Evolutionary conservation across 2,888 invertebrate genomes (phyloP).

Genomic region (Pollenia angustigena): DNA sequence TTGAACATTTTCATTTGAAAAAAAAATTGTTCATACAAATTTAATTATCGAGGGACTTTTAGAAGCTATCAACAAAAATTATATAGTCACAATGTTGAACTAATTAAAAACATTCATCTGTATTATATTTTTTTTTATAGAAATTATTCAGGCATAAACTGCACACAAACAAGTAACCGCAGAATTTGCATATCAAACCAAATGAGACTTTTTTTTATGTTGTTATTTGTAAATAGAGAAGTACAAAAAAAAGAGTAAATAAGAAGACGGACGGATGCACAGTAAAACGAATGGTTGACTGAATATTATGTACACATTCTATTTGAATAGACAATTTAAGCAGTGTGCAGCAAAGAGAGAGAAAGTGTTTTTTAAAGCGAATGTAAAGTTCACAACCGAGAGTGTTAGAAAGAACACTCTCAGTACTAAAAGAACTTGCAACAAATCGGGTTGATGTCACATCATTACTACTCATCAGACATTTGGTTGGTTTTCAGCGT

Average conservation of each 20-base stretch:
- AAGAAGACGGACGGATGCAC: background rate
- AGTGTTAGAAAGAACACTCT: too few relatives aligned
- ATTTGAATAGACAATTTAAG: too few relatives aligned
- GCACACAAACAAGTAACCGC: constrained; percentile 10
- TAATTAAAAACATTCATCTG: constrained; percentile 34
- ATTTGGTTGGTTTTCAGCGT: too few relatives aligned
- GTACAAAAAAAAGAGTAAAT: constrained; percentile 13
- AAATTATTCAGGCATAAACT: constrained; percentile 41
- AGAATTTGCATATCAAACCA: constrained; percentile 26
- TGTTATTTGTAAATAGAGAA: background rate
- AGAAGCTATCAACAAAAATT: constrained; percentile 9
- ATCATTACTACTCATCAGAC: too few relatives aligned
- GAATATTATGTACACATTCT: too few relatives aligned
- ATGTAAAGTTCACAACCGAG: too few relatives aligned
- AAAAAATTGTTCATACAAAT: background rate
- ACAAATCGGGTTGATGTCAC: too few relatives aligned
- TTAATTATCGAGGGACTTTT: background rate
- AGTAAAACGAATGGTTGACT: background rate
- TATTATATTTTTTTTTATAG: constrained; percentile 8
- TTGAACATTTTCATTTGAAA: background rate
- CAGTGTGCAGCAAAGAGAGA: too few relatives aligned
- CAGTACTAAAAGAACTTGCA: too few relatives aligned
- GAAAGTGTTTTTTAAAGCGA: too few relatives aligned
- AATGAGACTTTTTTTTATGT: constrained; percentile 16
- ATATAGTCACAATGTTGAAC: constrained; percentile 24